Percentiles rank a stretch among this genome's conserved stretches.
Evolutionary conservation across 2,113 vertebrate species (phyloP).

Genomic region (Psittacus erithacus): DNA sequence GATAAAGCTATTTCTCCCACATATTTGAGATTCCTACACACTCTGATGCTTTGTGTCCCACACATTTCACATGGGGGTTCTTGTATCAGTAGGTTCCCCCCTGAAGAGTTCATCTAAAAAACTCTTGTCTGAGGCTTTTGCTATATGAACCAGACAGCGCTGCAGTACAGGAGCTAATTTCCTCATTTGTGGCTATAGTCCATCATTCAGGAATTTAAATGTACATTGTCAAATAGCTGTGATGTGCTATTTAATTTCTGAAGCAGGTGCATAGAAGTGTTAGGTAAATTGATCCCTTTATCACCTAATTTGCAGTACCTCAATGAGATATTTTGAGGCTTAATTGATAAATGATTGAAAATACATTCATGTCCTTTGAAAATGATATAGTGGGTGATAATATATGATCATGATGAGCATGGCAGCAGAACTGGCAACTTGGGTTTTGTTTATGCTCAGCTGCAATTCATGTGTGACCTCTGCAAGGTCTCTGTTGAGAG

Average conservation of each 20-base stretch:
- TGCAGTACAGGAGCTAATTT: slow-evolving; percentile 6
- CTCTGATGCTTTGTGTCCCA: not conserved
- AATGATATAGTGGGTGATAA: not conserved
- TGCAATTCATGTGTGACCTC: not conserved
- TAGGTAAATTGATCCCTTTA: slow-evolving; percentile 48
- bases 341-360: slow-evolving; percentile 47
- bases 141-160: not conserved
- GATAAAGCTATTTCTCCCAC: not conserved
- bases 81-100: not conserved
- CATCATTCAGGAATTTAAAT: not conserved
- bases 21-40: not conserved
- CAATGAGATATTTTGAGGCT: slow-evolving; percentile 10
- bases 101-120: not conserved
- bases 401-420: not conserved
- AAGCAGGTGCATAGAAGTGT: slow-evolving; percentile 6
- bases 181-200: not conserved
- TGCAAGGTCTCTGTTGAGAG: not conserved
- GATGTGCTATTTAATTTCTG: slow-evolving; percentile 26
- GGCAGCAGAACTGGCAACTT: not conserved
- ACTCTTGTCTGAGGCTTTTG: not conserved
- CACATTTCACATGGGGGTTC: not conserved
- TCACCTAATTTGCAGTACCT: slow-evolving; percentile 50
- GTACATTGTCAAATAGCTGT: not conserved
- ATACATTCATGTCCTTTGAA: not conserved
- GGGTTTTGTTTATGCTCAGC: not conserved